Percentiles rank a stretch among this genome's conserved stretches.
These are phyloP conservation scores for Mionectes olivaceus DNA, from an alignment of 2,797 vertebrate species.

Conservation along the genomic window DNA sequence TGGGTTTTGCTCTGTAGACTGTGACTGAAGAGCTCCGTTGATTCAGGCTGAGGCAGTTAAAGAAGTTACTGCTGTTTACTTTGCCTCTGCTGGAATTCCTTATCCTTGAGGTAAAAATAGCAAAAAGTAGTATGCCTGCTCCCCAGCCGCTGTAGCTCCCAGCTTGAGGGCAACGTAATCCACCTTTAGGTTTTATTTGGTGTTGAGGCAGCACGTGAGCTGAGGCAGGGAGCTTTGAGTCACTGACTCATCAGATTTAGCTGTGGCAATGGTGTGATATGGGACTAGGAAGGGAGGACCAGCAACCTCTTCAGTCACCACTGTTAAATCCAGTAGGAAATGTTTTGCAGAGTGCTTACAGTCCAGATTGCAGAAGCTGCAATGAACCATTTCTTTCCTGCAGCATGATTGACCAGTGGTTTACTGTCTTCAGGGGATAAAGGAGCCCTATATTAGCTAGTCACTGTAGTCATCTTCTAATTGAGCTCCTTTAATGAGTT, in stretches of 20 bases:
- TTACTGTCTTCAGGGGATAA: background rate
- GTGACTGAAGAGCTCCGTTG: background rate
- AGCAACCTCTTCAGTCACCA: background rate
- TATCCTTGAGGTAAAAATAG: slow-evolving; percentile 2
- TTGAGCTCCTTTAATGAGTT: background rate
- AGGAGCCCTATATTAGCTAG: background rate
- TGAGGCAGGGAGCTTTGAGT: background rate
- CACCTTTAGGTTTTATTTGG: background rate
- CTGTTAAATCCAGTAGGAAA: background rate
- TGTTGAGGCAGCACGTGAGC: accelerated
- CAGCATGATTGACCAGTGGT: background rate
- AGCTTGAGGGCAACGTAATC: background rate
- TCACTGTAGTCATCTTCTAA: background rate
- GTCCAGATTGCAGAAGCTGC: background rate
- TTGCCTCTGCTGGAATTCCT: background rate
- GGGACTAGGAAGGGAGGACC: background rate
- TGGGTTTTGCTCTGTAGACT: background rate
- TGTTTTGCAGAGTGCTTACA: background rate
- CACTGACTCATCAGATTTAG: background rate
- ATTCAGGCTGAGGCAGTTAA: background rate
- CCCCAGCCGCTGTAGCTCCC: background rate
- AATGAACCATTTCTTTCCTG: background rate
- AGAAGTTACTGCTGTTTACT: background rate
- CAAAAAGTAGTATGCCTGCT: background rate
- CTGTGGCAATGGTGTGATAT: background rate